A percentile compares a stretch with the other conserved stretches of the same genome.
Conservation (phyloP, 1,140 invertebrate species). For the Drosophila parabipectinata region DNA sequence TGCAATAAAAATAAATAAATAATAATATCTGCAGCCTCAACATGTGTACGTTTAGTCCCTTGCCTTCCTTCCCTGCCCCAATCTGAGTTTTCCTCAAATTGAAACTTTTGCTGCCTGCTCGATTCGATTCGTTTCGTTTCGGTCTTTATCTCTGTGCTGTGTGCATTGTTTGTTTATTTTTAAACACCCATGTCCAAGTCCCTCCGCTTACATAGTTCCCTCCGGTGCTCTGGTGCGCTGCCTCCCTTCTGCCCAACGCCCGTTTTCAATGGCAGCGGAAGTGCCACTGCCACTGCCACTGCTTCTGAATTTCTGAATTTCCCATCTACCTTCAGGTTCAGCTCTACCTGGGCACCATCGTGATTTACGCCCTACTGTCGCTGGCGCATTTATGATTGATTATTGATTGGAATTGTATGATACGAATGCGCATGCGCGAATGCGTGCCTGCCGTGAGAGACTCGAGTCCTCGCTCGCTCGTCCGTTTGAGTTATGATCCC, state of each 20-base stretch:
- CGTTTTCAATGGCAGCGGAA: constrained; percentile 71
- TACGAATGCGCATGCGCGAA: constrained; percentile 81
- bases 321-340: constrained; percentile 15
- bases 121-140: constrained; percentile 8
- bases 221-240: constrained; percentile 11
- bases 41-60: constrained; percentile 64
- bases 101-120: constrained; percentile 41
- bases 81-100: constrained; percentile 49
- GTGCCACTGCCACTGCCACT: constrained; percentile 47
- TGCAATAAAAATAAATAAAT: constrained; percentile 78
- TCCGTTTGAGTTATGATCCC: constrained; percentile 54
- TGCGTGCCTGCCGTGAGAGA: constrained; percentile 70
- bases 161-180: constrained; percentile 79
- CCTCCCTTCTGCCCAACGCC: constrained; percentile 17
- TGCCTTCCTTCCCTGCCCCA: constrained; percentile 14
- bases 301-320: constrained; percentile 40
- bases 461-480: constrained; percentile 10
- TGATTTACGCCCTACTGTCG: constrained; percentile 82
- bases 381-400: constrained; percentile 82
- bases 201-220: constrained; percentile 12
- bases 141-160: constrained; percentile 57
- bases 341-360: constrained; percentile 46
- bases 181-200: constrained; percentile 62
- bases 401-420: constrained; percentile 80
- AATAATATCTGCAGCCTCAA: constrained; percentile 76